Percentiles rank a stretch among this genome's conserved stretches.
Conservation (phyloP, 1,140 invertebrate species). For the Cotesia vestalis region DNA sequence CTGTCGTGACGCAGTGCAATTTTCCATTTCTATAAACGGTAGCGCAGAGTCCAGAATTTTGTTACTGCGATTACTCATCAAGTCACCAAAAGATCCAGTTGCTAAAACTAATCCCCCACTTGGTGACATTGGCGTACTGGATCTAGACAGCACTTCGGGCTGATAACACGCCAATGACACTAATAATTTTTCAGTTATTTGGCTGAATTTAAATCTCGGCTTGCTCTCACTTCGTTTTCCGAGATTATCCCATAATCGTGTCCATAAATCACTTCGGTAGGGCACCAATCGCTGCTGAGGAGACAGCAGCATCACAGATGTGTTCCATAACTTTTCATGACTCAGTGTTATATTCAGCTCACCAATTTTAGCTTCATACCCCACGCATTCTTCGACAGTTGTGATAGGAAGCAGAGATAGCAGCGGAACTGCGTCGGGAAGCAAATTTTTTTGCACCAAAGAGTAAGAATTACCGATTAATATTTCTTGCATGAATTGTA, state of each 20-base stretch:
- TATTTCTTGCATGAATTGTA: constrained; percentile 79
- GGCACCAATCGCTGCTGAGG: constrained; percentile 82
- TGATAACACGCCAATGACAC: constrained; percentile 84
- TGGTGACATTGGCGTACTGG: constrained; percentile 83
- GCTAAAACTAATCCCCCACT: constrained; percentile 59
- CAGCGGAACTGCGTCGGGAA: constrained; percentile 73
- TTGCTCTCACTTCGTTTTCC: constrained; percentile 67
- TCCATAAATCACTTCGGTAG: constrained; percentile 84
- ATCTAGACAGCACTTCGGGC: constrained; percentile 84
- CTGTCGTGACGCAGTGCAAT: constrained; percentile 84
- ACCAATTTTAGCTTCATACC: constrained; percentile 67
- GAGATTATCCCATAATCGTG: constrained; percentile 78
- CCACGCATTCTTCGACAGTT: constrained; percentile 65
- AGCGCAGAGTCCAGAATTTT: constrained; percentile 63
- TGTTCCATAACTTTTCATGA: constrained; percentile 80
- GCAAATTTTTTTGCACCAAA: constrained; percentile 75
- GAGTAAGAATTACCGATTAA: constrained; percentile 77
- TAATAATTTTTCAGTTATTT: constrained; percentile 78
- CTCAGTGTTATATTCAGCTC: constrained; percentile 65
- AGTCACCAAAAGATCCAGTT: constrained; percentile 57
- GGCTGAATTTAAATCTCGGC: constrained; percentile 72
- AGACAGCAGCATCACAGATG: constrained; percentile 81
- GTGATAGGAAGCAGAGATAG: constrained; percentile 77
- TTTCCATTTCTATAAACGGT: constrained; percentile 85
- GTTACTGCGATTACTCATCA: constrained; percentile 58